phyloP scores from a whole-genome alignment of 1,140 invertebrate species.

The Lasaia peninsularis region DNA sequence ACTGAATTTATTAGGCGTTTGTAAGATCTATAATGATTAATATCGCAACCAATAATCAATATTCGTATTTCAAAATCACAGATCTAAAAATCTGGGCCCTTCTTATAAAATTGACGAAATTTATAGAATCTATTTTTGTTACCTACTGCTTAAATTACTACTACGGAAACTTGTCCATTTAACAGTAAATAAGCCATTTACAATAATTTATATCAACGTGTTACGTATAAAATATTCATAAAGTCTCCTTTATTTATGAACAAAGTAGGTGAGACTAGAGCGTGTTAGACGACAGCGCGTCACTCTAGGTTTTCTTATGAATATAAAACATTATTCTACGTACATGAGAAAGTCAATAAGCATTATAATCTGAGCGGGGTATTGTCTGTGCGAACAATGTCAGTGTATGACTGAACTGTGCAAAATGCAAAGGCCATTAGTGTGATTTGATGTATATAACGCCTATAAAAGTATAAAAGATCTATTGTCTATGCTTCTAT shows the following conservation, averaged over 20 bases:
- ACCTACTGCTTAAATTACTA: no score
- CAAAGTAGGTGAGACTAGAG: neutral
- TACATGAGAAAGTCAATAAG: slow-evolving; percentile 7
- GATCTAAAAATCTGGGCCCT: no score
- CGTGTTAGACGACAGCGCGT: neutral
- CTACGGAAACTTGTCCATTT: neutral
- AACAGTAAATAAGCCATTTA: neutral
- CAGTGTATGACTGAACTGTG: neutral
- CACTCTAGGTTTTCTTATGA: neutral
- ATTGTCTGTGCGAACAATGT: neutral
- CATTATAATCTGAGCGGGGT: slow-evolving; percentile 6
- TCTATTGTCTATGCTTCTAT: no score
- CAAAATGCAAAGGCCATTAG: slow-evolving; percentile 7
- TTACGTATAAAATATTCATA: neutral
- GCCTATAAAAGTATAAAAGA: neutral
- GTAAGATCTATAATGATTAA: no score
- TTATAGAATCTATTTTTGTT: no score
- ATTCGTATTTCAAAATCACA: no score
- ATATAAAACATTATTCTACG: neutral
- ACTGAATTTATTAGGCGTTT: no score
- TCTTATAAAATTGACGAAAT: no score
- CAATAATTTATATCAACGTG: neutral
- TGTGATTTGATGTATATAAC: slow-evolving; percentile 1
- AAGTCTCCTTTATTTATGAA: neutral
- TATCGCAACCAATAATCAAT: no score